A percentile compares a stretch with the other conserved stretches of the same genome.
These are phyloP conservation scores for Sebastes iracundus DNA, from an alignment of 2,797 vertebrate genomes.

Conservation along the genomic window DNA sequence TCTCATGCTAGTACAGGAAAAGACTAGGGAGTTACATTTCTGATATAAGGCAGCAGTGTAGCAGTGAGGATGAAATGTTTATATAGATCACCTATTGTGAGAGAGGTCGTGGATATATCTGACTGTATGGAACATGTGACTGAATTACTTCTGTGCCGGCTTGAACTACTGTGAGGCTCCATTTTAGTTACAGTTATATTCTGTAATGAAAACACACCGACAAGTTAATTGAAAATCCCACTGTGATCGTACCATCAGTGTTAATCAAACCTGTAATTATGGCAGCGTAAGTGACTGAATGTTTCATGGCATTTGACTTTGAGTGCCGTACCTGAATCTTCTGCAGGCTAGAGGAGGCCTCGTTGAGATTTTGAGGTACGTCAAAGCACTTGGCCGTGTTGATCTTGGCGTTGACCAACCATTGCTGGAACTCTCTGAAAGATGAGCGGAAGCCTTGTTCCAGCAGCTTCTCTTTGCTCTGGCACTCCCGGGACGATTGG, in stretches of 20 bases:
- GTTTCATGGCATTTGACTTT: not conserved
- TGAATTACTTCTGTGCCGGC: too few relatives aligned
- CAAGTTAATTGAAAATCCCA: not conserved
- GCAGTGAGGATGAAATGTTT: not conserved
- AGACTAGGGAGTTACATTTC: not conserved
- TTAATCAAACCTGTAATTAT: not conserved
- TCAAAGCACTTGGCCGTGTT: conserved; percentile 96
- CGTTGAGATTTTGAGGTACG: conserved; percentile 88
- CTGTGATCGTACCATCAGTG: too few relatives aligned
- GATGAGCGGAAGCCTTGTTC: conserved; percentile 90
- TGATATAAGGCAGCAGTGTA: not conserved
- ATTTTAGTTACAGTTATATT: not conserved
- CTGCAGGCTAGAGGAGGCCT: conserved; percentile 88
- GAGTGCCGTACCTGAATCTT: conserved; percentile 91
- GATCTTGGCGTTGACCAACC: conserved; percentile 93
- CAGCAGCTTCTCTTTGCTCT: conserved; percentile 93
- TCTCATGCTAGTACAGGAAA: not conserved
- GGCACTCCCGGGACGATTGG: conserved; percentile 91
- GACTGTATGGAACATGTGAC: not conserved
- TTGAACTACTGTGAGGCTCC: too few relatives aligned
- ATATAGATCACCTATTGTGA: not conserved
- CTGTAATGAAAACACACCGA: not conserved
- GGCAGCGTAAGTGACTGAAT: not conserved
- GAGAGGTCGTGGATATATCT: not conserved
- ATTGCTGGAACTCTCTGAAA: conserved; percentile 95